A percentile compares a stretch with the other conserved stretches of the same genome.
Conservation (phyloP, 1,140 invertebrate genomes). For the Penaeus japonicus region DNA sequence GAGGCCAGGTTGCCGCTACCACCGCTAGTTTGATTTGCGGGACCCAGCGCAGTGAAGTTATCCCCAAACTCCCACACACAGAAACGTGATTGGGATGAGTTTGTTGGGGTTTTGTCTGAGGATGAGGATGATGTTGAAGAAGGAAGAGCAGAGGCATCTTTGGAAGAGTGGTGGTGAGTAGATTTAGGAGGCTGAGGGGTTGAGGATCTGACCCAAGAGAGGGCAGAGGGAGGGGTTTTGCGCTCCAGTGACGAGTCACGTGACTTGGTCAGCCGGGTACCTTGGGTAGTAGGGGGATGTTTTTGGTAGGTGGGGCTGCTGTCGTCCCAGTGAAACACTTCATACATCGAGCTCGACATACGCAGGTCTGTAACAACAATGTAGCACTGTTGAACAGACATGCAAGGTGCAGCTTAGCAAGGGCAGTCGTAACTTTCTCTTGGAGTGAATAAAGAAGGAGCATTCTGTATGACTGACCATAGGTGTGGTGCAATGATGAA, state of each 20-base stretch:
- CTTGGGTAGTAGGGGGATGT: slow-evolving; percentile 66
- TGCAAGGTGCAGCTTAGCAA: slow-evolving; percentile 36
- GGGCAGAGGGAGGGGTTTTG: slow-evolving; percentile 50
- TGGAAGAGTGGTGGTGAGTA: slow-evolving; percentile 36
- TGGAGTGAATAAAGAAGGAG: slow-evolving; percentile 24
- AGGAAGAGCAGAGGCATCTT: slow-evolving; percentile 40
- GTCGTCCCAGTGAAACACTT: slow-evolving; percentile 76
- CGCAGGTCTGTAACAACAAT: slow-evolving; percentile 70
- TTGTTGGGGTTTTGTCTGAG: slow-evolving; percentile 58
- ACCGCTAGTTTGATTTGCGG: slow-evolving; percentile 47
- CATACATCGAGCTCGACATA: slow-evolving; percentile 79
- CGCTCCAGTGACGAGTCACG: slow-evolving; percentile 55
- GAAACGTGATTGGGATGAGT: slow-evolving; percentile 55
- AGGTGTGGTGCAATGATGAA: slow-evolving; percentile 8
- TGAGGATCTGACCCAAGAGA: slow-evolving; percentile 49
- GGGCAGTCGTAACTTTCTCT: slow-evolving; percentile 7
- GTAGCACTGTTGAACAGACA: slow-evolving; percentile 52
- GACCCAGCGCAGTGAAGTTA: slow-evolving; percentile 58
- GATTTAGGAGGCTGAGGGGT: slow-evolving; percentile 48
- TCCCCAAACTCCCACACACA: slow-evolving; percentile 59
- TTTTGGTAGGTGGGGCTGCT: slow-evolving; percentile 41
- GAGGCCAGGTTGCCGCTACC: slow-evolving; percentile 43
- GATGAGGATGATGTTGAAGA: slow-evolving; percentile 56
- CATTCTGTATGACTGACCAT: slow-evolving; percentile 21
- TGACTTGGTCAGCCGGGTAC: slow-evolving; percentile 62